phyloP scores from a whole-genome alignment of 2,797 vertebrate genomes.

The Sebastes glaucus region DNA sequence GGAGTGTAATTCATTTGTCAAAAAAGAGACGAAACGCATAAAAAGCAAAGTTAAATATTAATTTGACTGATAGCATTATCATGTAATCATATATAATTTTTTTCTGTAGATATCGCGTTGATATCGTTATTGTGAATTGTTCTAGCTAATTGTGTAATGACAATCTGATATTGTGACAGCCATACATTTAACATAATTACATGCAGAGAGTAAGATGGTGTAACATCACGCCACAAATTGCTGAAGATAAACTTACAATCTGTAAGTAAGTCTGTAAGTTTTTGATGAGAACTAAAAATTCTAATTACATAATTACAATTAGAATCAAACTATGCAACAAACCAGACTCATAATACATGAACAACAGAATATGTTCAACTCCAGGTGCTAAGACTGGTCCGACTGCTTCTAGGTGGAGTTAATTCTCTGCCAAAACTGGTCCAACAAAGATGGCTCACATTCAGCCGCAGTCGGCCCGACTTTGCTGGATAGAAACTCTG shows the following conservation, averaged over 20 bases:
- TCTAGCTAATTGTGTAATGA: no score
- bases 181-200: no score
- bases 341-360: not conserved
- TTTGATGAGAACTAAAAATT: not conserved
- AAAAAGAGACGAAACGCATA: no score
- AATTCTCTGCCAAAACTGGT: not conserved
- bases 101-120: no score
- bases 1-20: no score
- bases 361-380: not conserved
- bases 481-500: not conserved
- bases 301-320: not conserved
- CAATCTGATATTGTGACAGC: no score
- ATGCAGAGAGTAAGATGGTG: not conserved
- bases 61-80: no score
- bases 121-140: not conserved
- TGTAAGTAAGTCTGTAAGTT: not conserved
- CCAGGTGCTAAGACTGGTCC: not conserved
- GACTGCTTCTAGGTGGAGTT: not conserved
- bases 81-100: no score
- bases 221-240: not conserved
- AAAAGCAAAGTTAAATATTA: no score
- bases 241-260: not conserved
- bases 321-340: not conserved
- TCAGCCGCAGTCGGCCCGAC: not conserved
- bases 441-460: not conserved